Conservation (phyloP, 2,888 invertebrate species). For the Orchestes rusci region DNA sequence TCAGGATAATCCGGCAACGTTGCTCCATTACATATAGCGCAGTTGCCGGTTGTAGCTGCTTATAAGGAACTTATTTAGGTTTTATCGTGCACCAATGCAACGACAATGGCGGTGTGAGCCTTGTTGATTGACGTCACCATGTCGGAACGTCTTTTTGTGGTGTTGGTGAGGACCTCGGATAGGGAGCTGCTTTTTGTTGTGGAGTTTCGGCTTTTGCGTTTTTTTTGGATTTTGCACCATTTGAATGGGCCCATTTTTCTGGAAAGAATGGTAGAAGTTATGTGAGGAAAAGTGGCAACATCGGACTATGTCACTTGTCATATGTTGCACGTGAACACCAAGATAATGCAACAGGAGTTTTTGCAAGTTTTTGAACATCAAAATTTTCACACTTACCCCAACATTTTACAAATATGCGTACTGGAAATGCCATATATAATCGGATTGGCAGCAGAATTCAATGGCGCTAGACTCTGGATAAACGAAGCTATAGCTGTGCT, state of each 20-base stretch:
- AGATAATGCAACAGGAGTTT: background rate
- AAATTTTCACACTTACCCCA: slow-evolving; percentile 56
- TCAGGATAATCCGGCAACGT: too few species aligned
- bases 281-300: too few species aligned
- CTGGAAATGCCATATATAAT: slow-evolving; percentile 92
- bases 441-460: slow-evolving; percentile 92
- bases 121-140: slow-evolving; percentile 25
- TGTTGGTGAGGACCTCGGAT: slow-evolving; percentile 35
- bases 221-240: slow-evolving; percentile 34
- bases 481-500: slow-evolving; percentile 82
- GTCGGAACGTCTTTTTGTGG: slow-evolving; percentile 20
- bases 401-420: slow-evolving; percentile 74
- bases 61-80: slow-evolving; percentile 13
- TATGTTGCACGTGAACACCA: too few species aligned
- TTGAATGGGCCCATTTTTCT: slow-evolving; percentile 36
- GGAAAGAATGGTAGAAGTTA: too few species aligned
- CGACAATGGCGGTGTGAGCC: slow-evolving; percentile 27
- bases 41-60: too few species aligned
- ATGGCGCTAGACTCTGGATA: slow-evolving; percentile 83
- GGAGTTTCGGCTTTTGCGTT: slow-evolving; percentile 24
- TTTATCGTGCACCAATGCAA: slow-evolving; percentile 21
- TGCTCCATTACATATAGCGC: too few species aligned
- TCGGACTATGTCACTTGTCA: too few species aligned
- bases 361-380: too few species aligned
- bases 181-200: slow-evolving; percentile 48